Percentiles rank a stretch among this genome's conserved stretches.
These are phyloP conservation scores for Ochotona princeps DNA, from an alignment of 2,113 vertebrate species.

Conservation along the genomic window DNA sequence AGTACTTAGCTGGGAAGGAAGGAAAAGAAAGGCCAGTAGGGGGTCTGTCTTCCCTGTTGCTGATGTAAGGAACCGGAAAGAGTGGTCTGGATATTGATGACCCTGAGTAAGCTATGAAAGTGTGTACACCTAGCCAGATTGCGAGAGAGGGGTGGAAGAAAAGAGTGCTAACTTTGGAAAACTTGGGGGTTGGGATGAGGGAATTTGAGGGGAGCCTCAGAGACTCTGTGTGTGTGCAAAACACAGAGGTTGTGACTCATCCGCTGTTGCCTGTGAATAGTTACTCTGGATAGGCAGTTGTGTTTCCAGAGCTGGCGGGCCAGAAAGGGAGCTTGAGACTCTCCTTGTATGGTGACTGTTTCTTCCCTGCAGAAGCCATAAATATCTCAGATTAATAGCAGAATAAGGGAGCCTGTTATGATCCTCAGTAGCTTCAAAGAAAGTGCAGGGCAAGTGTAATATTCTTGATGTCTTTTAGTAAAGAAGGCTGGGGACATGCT, in stretches of 20 bases:
- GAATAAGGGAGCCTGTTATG: constrained; percentile 28
- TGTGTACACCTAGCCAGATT: neutral
- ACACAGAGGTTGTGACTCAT: constrained; percentile 14
- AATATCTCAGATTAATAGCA: constrained; percentile 64
- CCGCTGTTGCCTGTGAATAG: constrained; percentile 39
- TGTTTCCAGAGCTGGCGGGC: constrained; percentile 52
- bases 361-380: constrained; percentile 44
- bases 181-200: no score
- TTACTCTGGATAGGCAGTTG: constrained; percentile 58
- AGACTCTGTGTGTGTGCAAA: neutral
- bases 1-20: neutral
- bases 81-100: neutral
- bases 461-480: neutral
- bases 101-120: neutral
- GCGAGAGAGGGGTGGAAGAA: neutral
- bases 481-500: neutral
- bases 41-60: neutral
- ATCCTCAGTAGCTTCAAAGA: constrained; percentile 53
- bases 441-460: neutral
- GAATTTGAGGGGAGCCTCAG: neutral
- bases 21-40: neutral
- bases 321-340: constrained; percentile 36
- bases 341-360: constrained; percentile 68
- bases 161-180: neutral
- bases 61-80: neutral